These are phyloP conservation scores for Hypselothyrea guttata DNA, from an alignment of 2,888 invertebrate species.

Conservation along the genomic window DNA sequence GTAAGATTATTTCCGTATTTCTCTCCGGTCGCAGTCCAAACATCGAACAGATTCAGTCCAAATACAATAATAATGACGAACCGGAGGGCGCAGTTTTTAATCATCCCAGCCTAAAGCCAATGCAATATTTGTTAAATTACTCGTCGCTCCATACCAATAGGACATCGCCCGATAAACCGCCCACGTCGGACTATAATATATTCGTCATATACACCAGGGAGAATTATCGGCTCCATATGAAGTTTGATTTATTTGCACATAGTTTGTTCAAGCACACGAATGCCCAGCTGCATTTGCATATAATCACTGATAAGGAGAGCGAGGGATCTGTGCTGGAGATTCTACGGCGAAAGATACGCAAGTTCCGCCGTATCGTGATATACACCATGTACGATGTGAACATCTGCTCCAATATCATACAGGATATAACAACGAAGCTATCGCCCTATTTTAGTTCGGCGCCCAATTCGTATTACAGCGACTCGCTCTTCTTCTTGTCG, in stretches of 20 bases:
- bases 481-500: conserved; percentile 90
- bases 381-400: conserved; percentile 86
- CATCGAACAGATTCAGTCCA: conserved; percentile 38
- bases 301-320: conserved; percentile 86
- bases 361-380: conserved; percentile 82
- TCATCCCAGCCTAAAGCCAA: conserved; percentile 42
- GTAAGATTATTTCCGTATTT: conserved; percentile 67
- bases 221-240: conserved; percentile 80
- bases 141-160: conserved; percentile 49
- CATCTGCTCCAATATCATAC: conserved; percentile 84
- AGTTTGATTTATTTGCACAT: conserved; percentile 80
- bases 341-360: conserved; percentile 80
- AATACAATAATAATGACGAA: conserved; percentile 35
- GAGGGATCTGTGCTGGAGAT: conserved; percentile 84
- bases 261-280: conserved; percentile 79
- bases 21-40: conserved; percentile 51
- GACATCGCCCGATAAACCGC: conserved; percentile 27
- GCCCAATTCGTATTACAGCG: conserved; percentile 88
- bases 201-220: conserved; percentile 81
- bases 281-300: conserved; percentile 84
- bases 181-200: conserved; percentile 78
- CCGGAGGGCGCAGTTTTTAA: conserved; percentile 28
- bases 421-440: conserved; percentile 86
- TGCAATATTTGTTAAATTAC: conserved; percentile 61
- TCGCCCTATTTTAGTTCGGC: conserved; percentile 88